Evolutionary conservation across 1,140 invertebrate species (phyloP).

Genomic region (Leptonema lineaticorne): DNA sequence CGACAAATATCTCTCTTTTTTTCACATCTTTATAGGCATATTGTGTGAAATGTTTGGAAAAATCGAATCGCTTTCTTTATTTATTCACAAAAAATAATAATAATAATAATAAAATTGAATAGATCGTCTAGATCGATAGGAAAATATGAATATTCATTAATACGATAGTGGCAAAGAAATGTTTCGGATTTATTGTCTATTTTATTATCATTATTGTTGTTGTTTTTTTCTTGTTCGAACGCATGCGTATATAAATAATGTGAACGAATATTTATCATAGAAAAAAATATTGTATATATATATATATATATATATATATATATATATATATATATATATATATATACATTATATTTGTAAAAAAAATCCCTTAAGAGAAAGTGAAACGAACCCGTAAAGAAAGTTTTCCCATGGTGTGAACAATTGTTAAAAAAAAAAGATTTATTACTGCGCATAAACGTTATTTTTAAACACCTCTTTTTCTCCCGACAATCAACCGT

Average conservation of each 20-base stretch:
- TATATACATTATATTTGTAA: too few species aligned
- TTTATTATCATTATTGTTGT: too few species aligned
- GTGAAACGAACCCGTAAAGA: too few species aligned
- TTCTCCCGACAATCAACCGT: too few species aligned
- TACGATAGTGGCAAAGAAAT: not conserved
- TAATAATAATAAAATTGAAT: not conserved
- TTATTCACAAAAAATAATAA: not conserved
- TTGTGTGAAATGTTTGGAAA: not conserved
- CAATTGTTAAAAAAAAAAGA: too few species aligned
- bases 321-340: not conserved
- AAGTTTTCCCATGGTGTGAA: too few species aligned
- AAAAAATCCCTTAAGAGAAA: too few species aligned
- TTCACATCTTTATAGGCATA: too few species aligned
- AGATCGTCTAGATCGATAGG: not conserved
- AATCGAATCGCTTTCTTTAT: not conserved
- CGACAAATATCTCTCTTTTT: too few species aligned
- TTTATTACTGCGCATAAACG: too few species aligned
- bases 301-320: not conserved
- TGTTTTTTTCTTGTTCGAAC: not conserved
- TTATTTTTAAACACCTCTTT: too few species aligned
- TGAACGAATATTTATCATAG: not conserved
- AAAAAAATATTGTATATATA: not conserved
- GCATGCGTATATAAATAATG: not conserved
- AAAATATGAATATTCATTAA: constrained; percentile 9
- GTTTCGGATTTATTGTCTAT: too few species aligned